Base-by-base conservation (phyloP, 2,888 invertebrate genomes). In the Eristalinus sepulchralis region DNA sequence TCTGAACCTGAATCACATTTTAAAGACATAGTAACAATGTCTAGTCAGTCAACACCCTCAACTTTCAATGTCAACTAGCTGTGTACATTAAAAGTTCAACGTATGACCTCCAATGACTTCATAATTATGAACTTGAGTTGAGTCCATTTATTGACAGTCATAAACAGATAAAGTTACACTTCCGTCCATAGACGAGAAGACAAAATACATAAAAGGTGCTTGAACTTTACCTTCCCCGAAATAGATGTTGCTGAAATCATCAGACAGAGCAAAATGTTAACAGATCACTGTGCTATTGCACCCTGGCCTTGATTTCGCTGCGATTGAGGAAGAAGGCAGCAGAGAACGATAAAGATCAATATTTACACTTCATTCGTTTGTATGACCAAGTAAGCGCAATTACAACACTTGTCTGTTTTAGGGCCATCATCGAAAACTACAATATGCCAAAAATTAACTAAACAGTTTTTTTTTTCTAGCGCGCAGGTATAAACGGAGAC, bases 301-400 rank as follows among this genome's bases (percentile, higher is more conserved):
- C 83, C 62, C 75, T 83, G 83, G 75, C 83, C 79, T 79, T 83
- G 79, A 73, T 73, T 39, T 73, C n/a, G 34, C 64, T 68, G 68
- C 34, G 63, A 82, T 36, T 64, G 63, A 77, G 68, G 77, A 85
- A 82, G 62, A 36, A 22, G 55, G 33, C 53, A 47, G 17, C 47
- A n/a, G 8, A 2, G 8, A 27, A 17, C 27, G 47, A 59, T 55
- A 55, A 60, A 81, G 66, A 47, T 57, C 64, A 70, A 80, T 57
- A 62, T 76, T 68, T 71, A 81, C 71, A 36, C 27, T 27, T 31
- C 39, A 22, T 34, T 31, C 64, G 57, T 60, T n/a, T 75, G 55
- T 34, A 70, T 47, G 57, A 73, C 34, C 57, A 79, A 67, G 55
- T 70, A 82, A 59, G 47, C 47, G 47, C 47, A 47, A 13, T 57